Evolutionary conservation across 2,113 vertebrate genomes (phyloP).

Genomic region (Tragulus kanchil): DNA sequence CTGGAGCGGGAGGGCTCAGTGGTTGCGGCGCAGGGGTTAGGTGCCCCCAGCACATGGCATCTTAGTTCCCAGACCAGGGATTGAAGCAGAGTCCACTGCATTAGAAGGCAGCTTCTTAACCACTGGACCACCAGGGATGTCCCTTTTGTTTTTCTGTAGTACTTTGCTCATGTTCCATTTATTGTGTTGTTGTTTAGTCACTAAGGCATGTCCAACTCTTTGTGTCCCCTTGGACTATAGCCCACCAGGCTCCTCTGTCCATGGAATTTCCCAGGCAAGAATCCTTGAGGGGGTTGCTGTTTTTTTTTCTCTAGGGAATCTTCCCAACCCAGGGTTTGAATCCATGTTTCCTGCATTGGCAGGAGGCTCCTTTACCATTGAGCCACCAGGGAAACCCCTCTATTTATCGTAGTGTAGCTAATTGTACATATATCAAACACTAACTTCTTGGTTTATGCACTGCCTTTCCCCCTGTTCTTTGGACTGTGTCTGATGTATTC

Average conservation of each 20-base stretch:
- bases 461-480: slow-evolving; percentile 42
- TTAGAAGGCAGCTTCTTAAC: not conserved
- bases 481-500: slow-evolving; percentile 2
- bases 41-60: not conserved
- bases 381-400: not conserved
- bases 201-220: not conserved
- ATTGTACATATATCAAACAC: not conserved
- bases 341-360: not conserved
- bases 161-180: not conserved
- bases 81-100: not conserved
- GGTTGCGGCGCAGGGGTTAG: not conserved
- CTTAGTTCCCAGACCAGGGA: not conserved
- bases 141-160: not conserved
- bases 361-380: not conserved
- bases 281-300: not conserved
- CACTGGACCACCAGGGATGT: not conserved
- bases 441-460: slow-evolving; percentile 1
- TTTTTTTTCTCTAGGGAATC: not conserved
- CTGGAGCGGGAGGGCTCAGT: not conserved
- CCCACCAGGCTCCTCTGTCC: not conserved
- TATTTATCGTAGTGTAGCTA: not conserved
- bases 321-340: not conserved
- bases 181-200: not conserved
- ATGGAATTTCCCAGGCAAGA: not conserved
- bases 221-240: not conserved